Conservation (phyloP, 2,888 invertebrate species). For the Vesta saturnalis region DNA sequence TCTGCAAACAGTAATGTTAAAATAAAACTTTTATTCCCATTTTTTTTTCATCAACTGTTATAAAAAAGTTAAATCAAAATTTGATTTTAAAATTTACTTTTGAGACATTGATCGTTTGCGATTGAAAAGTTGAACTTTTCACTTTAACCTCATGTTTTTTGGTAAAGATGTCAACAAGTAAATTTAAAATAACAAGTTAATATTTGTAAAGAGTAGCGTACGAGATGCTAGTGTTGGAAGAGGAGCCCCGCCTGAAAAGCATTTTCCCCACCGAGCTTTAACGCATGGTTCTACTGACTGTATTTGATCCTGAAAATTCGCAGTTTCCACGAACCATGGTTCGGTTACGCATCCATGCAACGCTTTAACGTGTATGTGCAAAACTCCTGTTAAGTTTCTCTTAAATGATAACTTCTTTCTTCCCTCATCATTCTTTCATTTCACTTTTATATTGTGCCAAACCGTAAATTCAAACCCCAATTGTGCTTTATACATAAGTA, state of each 20-base stretch:
- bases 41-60: no score
- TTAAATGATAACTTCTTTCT: slow-evolving; percentile 1
- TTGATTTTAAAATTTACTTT: no score
- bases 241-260: slow-evolving; percentile 26
- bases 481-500: slow-evolving; percentile 11
- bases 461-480: slow-evolving; percentile 9
- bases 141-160: no score
- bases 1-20: no score
- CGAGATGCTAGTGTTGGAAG: slow-evolving; percentile 19
- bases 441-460: slow-evolving; percentile 9
- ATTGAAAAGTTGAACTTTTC: no score
- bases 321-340: slow-evolving; percentile 34
- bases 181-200: slow-evolving; percentile 3
- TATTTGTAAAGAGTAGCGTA: slow-evolving; percentile 15
- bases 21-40: no score
- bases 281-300: slow-evolving; percentile 39
- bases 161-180: slow-evolving; percentile 4
- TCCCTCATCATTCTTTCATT: not conserved
- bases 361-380: slow-evolving; percentile 18
- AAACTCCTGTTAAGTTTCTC: slow-evolving; percentile 24
- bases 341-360: slow-evolving; percentile 27
- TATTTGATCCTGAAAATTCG: slow-evolving; percentile 32
- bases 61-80: no score
- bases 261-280: slow-evolving; percentile 36
- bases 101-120: no score